Evolutionary conservation across 2,113 vertebrate genomes (phyloP).

Genomic region (Misgurnus anguillicaudatus): DNA sequence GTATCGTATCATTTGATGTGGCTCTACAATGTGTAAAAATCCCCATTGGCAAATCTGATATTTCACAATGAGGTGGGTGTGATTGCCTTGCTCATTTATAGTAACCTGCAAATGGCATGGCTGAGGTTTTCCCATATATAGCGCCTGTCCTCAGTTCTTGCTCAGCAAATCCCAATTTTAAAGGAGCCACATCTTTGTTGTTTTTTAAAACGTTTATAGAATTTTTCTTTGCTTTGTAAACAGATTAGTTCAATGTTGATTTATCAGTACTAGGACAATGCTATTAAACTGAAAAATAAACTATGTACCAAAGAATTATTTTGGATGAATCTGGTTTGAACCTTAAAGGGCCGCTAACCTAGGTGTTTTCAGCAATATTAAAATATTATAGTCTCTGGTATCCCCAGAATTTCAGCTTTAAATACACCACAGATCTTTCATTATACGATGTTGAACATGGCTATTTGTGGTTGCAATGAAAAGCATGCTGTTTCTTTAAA

Average conservation of each 20-base stretch:
- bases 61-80: constrained; percentile 42
- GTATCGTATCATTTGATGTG: background rate
- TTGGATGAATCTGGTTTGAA: too few species aligned
- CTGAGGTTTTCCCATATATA: constrained; percentile 63
- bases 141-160: constrained; percentile 66
- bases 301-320: too few species aligned
- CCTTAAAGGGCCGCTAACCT: too few species aligned
- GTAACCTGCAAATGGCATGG: constrained; percentile 64
- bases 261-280: too few species aligned
- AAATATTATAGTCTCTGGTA: too few species aligned
- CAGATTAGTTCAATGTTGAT: background rate
- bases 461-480: too few species aligned
- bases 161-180: constrained; percentile 70
- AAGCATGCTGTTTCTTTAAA: too few species aligned
- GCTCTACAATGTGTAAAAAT: background rate
- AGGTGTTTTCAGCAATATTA: too few species aligned
- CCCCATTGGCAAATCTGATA: background rate
- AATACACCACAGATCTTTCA: too few species aligned
- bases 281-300: too few species aligned
- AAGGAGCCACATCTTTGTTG: constrained; percentile 57
- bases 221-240: background rate
- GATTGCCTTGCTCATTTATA: constrained; percentile 72
- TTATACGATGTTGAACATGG: too few species aligned
- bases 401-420: too few species aligned
- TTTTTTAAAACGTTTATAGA: constrained; percentile 2